These are phyloP conservation scores for Tanytarsus gracilentus DNA, from an alignment of 2,888 invertebrate genomes.

Conservation along the genomic window DNA sequence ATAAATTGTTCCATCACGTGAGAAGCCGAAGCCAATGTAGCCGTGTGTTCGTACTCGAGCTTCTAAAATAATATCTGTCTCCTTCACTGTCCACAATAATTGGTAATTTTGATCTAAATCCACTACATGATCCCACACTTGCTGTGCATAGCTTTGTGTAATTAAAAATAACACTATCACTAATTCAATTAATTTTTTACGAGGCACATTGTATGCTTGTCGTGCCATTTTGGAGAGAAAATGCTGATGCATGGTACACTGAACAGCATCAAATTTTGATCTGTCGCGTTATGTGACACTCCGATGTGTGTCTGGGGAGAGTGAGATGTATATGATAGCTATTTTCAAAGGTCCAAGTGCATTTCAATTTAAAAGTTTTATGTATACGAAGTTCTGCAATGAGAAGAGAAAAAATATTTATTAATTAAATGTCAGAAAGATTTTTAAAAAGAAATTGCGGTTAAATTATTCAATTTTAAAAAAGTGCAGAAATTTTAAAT, in stretches of 20 bases:
- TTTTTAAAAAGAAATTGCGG: too few species aligned
- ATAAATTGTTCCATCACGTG: constrained; percentile 66
- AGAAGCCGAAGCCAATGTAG: constrained; percentile 81
- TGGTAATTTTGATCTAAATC: constrained; percentile 50
- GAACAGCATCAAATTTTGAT: constrained; percentile 5
- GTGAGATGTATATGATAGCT: neutral
- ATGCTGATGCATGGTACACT: constrained; percentile 1
- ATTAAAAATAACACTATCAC: constrained; percentile 17
- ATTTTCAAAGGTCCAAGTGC: neutral
- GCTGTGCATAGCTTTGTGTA: neutral
- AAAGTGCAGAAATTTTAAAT: too few species aligned
- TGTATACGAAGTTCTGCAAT: neutral
- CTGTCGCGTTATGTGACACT: neutral
- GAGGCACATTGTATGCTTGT: constrained; percentile 25
- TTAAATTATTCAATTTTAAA: too few species aligned
- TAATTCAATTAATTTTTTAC: constrained; percentile 23
- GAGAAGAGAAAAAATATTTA: too few species aligned
- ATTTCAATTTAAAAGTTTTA: constrained; percentile 1
- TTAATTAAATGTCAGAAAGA: too few species aligned
- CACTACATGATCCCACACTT: constrained; percentile 47
- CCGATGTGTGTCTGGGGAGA: neutral
- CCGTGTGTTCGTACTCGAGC: constrained; percentile 75
- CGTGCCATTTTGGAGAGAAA: constrained; percentile 16
- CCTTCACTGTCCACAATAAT: constrained; percentile 61
- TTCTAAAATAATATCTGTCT: constrained; percentile 73